phyloP scores from a whole-genome alignment of 2,797 vertebrate species.

The Sebastes hubbsi region DNA sequence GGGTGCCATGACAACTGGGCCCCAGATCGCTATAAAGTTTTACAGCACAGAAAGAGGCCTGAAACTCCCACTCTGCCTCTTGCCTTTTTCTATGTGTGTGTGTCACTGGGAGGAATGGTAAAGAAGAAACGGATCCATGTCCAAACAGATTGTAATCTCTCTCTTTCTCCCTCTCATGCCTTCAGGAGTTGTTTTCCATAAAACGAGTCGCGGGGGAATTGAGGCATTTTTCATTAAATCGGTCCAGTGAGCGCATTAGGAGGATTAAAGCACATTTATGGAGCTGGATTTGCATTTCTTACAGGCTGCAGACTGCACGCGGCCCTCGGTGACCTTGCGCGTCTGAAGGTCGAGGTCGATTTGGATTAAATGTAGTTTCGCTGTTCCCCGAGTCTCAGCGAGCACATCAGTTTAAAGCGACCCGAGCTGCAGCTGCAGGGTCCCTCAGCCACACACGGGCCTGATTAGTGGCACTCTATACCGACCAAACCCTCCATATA shows the following conservation, averaged over 20 bases:
- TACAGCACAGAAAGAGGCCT: conserved; percentile 69
- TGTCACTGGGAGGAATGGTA: conserved; percentile 9
- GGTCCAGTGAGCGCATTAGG: conserved; percentile 53
- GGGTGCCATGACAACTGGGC: conserved; percentile 79
- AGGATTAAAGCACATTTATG: conserved; percentile 61
- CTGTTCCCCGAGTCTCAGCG: not conserved
- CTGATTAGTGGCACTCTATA: not conserved
- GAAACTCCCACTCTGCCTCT: conserved; percentile 36
- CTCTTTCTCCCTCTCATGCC: not conserved
- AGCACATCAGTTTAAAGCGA: not conserved
- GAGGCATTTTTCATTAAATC: conserved; percentile 40
- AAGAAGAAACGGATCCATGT: conserved; percentile 35
- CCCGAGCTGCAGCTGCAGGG: not conserved
- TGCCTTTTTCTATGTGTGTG: not conserved
- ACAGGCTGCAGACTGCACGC: not conserved
- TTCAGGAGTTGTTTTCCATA: conserved; percentile 49
- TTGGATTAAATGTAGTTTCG: conserved; percentile 1
- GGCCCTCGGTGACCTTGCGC: conserved; percentile 41
- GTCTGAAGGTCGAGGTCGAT: conserved; percentile 48
- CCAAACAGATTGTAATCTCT: conserved; percentile 38
- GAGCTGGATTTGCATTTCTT: conserved; percentile 56
- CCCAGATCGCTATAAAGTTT: conserved; percentile 79
- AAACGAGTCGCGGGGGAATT: conserved; percentile 36
- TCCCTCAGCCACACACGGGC: not conserved
- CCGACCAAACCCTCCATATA: not conserved